phyloP scores from a whole-genome alignment of 2,113 vertebrate genomes.

The Mirounga angustirostris region DNA sequence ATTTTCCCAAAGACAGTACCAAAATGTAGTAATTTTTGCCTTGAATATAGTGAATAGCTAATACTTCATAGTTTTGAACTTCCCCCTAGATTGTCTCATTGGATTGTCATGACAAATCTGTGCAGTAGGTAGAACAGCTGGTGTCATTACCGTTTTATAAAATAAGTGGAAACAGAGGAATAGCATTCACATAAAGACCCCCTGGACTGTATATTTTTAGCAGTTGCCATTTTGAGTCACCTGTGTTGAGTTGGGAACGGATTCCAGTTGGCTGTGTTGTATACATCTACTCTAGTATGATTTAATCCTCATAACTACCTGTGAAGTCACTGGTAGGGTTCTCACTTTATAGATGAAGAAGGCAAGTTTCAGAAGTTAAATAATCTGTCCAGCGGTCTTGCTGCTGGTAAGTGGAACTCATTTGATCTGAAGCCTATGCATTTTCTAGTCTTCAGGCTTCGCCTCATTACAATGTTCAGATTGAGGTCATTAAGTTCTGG shows the following conservation, averaged over 20 bases:
- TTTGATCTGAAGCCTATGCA: not conserved
- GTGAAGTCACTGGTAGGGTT: not conserved
- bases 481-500: not conserved
- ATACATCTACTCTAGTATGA: not conserved
- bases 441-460: not conserved
- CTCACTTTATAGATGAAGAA: not conserved
- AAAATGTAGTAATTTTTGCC: not conserved
- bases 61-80: not conserved
- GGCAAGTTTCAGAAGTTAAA: not conserved
- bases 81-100: not conserved
- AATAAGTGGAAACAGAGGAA: slow-evolving; percentile 31
- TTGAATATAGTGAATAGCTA: not conserved
- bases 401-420: not conserved
- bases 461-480: not conserved
- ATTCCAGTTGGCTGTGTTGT: not conserved
- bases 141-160: not conserved
- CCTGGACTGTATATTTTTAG: not conserved
- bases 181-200: not conserved
- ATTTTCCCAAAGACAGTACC: not conserved
- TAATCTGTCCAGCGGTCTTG: not conserved
- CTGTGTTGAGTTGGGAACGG: not conserved
- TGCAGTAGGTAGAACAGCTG: not conserved
- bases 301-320: not conserved
- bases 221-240: not conserved
- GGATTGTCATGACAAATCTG: not conserved